Conservation (phyloP, 2,797 vertebrate species). For the Benthosema pterotum region DNA sequence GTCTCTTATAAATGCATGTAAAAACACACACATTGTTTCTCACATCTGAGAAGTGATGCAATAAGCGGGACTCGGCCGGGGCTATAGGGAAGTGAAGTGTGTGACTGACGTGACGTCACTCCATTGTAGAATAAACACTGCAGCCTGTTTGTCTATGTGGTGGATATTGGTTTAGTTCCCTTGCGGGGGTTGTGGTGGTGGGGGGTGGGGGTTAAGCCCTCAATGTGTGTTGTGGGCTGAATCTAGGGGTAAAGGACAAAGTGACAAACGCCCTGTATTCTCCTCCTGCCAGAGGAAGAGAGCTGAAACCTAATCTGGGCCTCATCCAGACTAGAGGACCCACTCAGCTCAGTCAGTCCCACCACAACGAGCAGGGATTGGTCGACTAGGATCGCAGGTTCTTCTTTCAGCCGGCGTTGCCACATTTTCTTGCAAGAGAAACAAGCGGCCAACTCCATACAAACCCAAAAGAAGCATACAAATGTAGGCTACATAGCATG, state of each 20-base stretch:
- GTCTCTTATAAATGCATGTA: neutral
- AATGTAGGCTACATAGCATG: too few relatives aligned
- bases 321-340: too few relatives aligned
- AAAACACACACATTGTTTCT: neutral
- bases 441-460: too few relatives aligned
- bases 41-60: neutral
- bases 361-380: too few relatives aligned
- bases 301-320: too few relatives aligned
- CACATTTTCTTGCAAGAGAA: too few relatives aligned
- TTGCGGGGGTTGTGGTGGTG: too few relatives aligned
- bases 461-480: too few relatives aligned
- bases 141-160: neutral
- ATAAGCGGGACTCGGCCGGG: neutral
- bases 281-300: neutral
- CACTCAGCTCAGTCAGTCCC: too few relatives aligned
- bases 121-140: neutral
- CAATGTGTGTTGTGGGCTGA: neutral
- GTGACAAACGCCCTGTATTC: neutral
- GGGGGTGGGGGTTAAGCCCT: neutral
- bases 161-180: neutral
- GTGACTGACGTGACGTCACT: constrained; percentile 2
- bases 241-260: neutral
- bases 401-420: too few relatives aligned
- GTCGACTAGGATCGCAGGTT: too few relatives aligned
- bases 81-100: neutral